Evolutionary conservation across 2,113 vertebrate genomes (phyloP), one percentile per base, ranked within the genome.

Genomic region (Glareola pratincola): DNA sequence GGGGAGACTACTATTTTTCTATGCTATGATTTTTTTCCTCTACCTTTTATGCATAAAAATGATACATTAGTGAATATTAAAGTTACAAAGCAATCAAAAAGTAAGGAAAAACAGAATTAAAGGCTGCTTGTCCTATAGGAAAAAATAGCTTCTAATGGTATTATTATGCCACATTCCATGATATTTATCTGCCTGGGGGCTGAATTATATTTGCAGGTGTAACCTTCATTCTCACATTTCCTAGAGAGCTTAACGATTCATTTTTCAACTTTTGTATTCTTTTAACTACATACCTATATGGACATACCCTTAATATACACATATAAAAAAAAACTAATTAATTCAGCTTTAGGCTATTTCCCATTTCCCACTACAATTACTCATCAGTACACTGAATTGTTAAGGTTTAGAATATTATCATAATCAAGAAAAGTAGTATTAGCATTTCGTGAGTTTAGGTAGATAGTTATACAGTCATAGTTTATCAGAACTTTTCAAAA

Each of bases 161-260:
- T 60, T 64, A 76, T 73, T 92, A 73, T 77, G 24, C 24, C 39
- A 68, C 4, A 23, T 83, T 91, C 27, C 34, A 62, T 84, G 63
- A 69, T 86, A 27, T 77, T 96, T 96, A 69, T 89, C 45, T 73
- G 41, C 80, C 83, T 74, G 18, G 27, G 12, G 54, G 34, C 9
- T 91, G 68, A 89, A 89, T 66, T 80, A 48, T 51, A 77, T 66
- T 95, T 92, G 63, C 80, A 91, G 47, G 37, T 84, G 45, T 78
- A 91, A 83, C 72, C 53, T 96, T 94, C 89, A 80, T 64, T 96
- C 63, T 86, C 50, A 68, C 30, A 84, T 83, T 95, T 94, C 5
- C 2, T 72, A 50, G 79, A 60, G 10, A 79, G 30, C 9, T 50
- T 85, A 91, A 94, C 76, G 67, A 91, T 60, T 79, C 4, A 36